phyloP scores from a whole-genome alignment of 1,140 invertebrate species.

The Drosophila subobscura region DNA sequence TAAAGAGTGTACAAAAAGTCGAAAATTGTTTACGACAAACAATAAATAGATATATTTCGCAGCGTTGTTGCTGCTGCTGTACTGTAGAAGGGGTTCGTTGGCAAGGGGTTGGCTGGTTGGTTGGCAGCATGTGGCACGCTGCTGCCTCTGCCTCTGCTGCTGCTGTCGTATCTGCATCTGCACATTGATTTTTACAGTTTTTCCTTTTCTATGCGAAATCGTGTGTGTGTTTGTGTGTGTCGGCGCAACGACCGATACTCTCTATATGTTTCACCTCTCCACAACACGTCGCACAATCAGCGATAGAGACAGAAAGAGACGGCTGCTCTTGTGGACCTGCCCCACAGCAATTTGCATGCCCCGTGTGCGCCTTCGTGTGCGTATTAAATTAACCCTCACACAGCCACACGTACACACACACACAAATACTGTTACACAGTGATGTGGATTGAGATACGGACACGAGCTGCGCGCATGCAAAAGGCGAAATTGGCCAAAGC shows the following conservation, averaged over 20 bases:
- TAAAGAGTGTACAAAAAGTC: background rate
- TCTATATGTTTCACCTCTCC: constrained; percentile 27
- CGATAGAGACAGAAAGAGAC: constrained; percentile 29
- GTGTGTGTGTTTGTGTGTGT: constrained; percentile 12
- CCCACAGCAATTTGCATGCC: constrained; percentile 71
- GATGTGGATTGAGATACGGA: constrained; percentile 1
- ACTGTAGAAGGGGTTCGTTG: no score
- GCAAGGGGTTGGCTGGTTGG: no score
- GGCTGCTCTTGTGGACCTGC: constrained; percentile 64
- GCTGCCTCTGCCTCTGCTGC: background rate
- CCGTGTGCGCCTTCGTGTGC: constrained; percentile 40
- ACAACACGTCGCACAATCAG: background rate
- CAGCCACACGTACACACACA: constrained; percentile 6
- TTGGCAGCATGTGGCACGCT: no score
- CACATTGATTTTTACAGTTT: constrained; percentile 54
- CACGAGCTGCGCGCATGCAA: constrained; percentile 55
- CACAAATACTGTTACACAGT: constrained; percentile 19
- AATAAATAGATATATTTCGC: constrained; percentile 51
- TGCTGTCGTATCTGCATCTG: constrained; percentile 32
- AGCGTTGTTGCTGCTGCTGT: background rate
- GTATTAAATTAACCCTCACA: constrained; percentile 54
- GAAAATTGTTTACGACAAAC: constrained; percentile 63
- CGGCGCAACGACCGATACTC: constrained; percentile 44
- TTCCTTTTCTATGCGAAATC: constrained; percentile 7
- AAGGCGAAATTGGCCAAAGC: constrained; percentile 56